These are phyloP conservation scores for Acrocyrtus sp. DNA, from an alignment of 2,888 invertebrate genomes.

Conservation along the genomic window DNA sequence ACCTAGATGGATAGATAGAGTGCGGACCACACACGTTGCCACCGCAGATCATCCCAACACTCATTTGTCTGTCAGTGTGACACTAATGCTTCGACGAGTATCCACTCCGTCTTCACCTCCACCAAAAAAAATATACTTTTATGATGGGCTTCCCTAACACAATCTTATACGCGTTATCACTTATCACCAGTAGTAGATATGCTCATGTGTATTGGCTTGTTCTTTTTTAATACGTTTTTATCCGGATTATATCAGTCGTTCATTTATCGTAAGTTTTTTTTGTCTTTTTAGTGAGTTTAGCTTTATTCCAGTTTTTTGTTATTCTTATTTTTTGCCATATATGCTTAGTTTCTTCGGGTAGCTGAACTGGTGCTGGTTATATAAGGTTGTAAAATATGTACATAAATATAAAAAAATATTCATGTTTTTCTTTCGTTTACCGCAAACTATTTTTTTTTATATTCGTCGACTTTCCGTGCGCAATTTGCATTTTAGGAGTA, in stretches of 20 bases:
- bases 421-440: constrained; percentile 27
- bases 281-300: constrained; percentile 4
- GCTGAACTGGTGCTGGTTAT: no score
- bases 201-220: constrained; percentile 6
- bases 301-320: constrained; percentile 7
- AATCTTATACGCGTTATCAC: not conserved
- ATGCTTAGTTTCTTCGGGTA: constrained; percentile 20
- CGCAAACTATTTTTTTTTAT: constrained; percentile 13
- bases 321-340: constrained; percentile 17
- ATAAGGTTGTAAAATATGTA: no score
- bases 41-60: constrained; percentile 63
- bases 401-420: no score
- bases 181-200: not conserved
- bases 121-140: constrained; percentile 36
- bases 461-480: no score
- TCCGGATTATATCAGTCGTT: constrained; percentile 40
- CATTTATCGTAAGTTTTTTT: not conserved
- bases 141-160: constrained; percentile 28
- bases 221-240: constrained; percentile 37
- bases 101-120: constrained; percentile 56
- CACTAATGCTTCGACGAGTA: constrained; percentile 61
- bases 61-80: constrained; percentile 64
- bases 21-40: constrained; percentile 62
- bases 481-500: no score
- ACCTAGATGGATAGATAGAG: constrained; percentile 47